Base-by-base conservation (phyloP, 2,113 vertebrate species). In the Gallinago media region DNA sequence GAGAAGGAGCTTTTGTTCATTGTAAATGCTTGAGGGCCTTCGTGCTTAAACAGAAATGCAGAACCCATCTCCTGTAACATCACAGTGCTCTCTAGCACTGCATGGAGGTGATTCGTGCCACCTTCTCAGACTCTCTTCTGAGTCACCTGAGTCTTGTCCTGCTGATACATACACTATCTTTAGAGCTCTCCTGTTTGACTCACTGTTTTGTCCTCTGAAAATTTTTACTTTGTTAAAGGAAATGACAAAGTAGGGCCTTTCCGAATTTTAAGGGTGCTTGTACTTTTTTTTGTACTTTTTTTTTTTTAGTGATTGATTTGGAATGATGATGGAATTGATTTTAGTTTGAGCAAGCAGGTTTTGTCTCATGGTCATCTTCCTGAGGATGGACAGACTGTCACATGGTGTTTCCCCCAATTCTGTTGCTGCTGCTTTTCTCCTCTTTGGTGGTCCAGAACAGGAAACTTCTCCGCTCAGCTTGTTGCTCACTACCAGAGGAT, bases 21-120 rank as follows among this genome's bases (percentile, higher is more conserved):
- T 92, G 34, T 55, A 59, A 92, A 76, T 90, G 67, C 78, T 71
- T 85, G 72, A 85, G 79, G 79, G 88, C 46, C 15, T 85, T 80
- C 0, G 0, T 92, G 34, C 61, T 52, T 44, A 63, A 85, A 26
- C 12, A 83, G 67, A 89, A 90, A 49, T 27, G n/a, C 31, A 55
- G 67, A 88, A 58, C 31, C 32, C 34, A 15, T 42, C 42, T 85
- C 2, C 23, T 92, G 34, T 61, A 68, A 36, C 67, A 34, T 81
- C 47, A 54, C 0, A 1, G 22, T 67, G 27, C 21, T 55, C 66
- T 88, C 31, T 34, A 46, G 32, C 42, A 80, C 11, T 42, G 27
- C 1, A 1, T 44, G 46, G 59, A 58, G 32, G 42, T 74, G 63
- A 59, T 36, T 71, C 54, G 78, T 77, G 29, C 29, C 47, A 83